Evolutionary conservation across 2,888 invertebrate species (phyloP).

Genomic region (Matsumyia berberina): DNA sequence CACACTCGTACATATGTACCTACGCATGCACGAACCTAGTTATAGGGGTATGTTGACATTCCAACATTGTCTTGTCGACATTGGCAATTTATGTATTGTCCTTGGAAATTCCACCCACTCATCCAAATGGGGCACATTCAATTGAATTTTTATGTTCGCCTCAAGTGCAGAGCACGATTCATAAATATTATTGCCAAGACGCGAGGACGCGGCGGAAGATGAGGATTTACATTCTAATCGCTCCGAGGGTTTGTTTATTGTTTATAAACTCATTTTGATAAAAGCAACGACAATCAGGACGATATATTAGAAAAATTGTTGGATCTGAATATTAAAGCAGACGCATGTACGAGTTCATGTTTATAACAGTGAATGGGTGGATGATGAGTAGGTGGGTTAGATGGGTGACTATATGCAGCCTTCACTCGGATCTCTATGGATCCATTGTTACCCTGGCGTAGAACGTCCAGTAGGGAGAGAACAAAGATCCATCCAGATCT

Average conservation of each 20-base stretch:
- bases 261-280: not conserved
- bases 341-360: not conserved
- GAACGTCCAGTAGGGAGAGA: too few species aligned
- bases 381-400: too few species aligned
- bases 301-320: not conserved
- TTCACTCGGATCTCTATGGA: too few species aligned
- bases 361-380: too few species aligned
- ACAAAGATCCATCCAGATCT: too few species aligned
- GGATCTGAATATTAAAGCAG: not conserved
- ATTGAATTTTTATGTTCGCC: conserved; percentile 53
- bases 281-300: not conserved
- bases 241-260: conserved; percentile 13
- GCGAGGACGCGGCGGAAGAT: not conserved
- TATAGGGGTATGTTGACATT: conserved; percentile 50
- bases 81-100: conserved; percentile 45
- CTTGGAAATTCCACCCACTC: not conserved
- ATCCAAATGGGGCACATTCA: not conserved
- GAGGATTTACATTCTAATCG: not conserved
- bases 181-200: conserved; percentile 32
- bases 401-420: too few species aligned
- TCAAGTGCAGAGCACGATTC: conserved; percentile 13
- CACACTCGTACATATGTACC: not conserved
- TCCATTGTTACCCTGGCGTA: too few species aligned
- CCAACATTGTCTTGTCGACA: conserved; percentile 63
- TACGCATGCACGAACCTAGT: conserved; percentile 25